Evolutionary conservation across 1,140 invertebrate genomes (phyloP).

Genomic region (Cherax quadricarinatus): DNA sequence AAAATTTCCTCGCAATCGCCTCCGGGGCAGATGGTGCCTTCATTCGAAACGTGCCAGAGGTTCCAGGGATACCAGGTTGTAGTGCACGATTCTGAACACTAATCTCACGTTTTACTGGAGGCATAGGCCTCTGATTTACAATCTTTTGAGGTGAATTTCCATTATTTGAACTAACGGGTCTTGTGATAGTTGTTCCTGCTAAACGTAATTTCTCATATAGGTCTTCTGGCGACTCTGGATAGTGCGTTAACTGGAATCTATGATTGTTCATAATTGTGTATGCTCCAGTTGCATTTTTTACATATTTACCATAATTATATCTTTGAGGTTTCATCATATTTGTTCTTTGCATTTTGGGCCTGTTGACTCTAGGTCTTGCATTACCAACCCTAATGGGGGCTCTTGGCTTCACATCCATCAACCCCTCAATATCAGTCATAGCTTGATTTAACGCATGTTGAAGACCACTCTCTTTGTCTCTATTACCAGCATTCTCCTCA

Average conservation of each 20-base stretch:
- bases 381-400: not conserved
- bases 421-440: not conserved
- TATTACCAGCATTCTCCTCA: not conserved
- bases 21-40: not conserved
- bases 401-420: not conserved
- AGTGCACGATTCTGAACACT: not conserved
- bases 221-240: not conserved
- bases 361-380: not conserved
- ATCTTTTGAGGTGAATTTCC: not conserved
- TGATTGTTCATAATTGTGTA: not conserved
- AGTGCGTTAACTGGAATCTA: not conserved
- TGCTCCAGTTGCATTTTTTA: not conserved
- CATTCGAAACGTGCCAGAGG: not conserved
- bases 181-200: conserved; percentile 3
- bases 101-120: not conserved
- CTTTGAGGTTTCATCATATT: not conserved
- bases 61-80: not conserved
- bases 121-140: not conserved
- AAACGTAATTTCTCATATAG: conserved; percentile 3
- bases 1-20: not conserved
- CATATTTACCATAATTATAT: not conserved
- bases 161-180: not conserved
- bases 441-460: not conserved
- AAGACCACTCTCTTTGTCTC: not conserved
- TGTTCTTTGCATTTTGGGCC: not conserved